Evolutionary conservation across 1,140 invertebrate genomes (phyloP).

Genomic region (Oreohelix idahoensis): DNA sequence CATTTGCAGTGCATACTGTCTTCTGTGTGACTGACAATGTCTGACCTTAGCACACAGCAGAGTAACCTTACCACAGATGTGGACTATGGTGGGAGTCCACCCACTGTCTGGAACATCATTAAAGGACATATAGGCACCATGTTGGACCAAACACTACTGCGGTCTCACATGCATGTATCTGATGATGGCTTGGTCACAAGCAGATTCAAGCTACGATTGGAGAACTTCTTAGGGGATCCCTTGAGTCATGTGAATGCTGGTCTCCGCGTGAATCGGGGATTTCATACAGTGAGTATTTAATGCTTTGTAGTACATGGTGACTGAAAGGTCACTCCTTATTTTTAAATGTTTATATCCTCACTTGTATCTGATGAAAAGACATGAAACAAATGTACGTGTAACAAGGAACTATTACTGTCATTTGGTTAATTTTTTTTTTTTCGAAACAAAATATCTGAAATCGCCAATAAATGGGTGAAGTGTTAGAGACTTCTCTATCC

Average conservation of each 20-base stretch:
- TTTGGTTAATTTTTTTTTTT: not conserved
- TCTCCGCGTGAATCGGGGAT: no score
- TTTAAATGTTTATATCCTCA: not conserved
- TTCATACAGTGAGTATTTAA: slow-evolving; percentile 4
- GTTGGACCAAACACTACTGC: not conserved
- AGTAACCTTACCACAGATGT: not conserved
- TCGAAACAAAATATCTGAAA: no score
- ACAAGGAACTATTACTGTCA: not conserved
- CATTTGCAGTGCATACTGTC: not conserved
- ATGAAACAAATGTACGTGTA: not conserved
- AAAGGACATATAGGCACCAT: not conserved
- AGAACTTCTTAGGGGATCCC: not conserved
- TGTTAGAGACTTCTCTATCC: no score
- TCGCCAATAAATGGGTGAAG: no score
- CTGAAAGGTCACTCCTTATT: not conserved
- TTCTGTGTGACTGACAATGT: not conserved
- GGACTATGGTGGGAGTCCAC: not conserved
- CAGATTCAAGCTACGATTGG: not conserved
- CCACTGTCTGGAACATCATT: not conserved
- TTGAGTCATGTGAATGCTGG: not conserved
- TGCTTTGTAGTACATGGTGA: not conserved
- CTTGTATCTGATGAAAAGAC: not conserved
- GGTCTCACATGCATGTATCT: not conserved
- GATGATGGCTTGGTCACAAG: not conserved
- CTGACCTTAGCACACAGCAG: not conserved